Conservation (phyloP, 2,888 invertebrate genomes). For the Apamea anceps region DNA sequence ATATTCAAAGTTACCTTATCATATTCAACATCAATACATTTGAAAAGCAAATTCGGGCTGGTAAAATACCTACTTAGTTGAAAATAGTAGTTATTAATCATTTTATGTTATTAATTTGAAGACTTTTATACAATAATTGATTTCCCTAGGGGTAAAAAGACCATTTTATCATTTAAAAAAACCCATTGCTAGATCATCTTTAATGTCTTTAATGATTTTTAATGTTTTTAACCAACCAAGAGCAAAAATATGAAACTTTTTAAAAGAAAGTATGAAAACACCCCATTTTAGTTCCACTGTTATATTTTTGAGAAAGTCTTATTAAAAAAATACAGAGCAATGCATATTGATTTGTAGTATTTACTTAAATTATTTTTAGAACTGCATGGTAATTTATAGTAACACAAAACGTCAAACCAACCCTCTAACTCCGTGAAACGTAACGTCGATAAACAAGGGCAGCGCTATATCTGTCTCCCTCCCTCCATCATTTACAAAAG, state of each 20-base stretch:
- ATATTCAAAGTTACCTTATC: not conserved
- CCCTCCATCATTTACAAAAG: slow-evolving; percentile 73
- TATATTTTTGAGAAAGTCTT: not conserved
- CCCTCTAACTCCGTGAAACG: slow-evolving; percentile 69
- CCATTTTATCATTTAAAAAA: not conserved
- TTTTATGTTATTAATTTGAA: not conserved
- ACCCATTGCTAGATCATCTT: too few relatives aligned
- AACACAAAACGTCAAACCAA: slow-evolving; percentile 54
- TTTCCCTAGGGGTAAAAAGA: not conserved
- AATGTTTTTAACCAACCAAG: not conserved
- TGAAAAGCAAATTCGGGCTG: not conserved
- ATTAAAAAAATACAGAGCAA: not conserved
- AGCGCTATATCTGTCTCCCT: slow-evolving; percentile 75
- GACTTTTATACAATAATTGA: not conserved
- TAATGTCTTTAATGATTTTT: not conserved
- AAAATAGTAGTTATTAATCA: not conserved
- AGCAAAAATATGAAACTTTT: not conserved
- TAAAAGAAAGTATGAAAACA: not conserved
- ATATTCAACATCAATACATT: not conserved
- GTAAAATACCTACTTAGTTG: not conserved
- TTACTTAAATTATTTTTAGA: slow-evolving; percentile 8
- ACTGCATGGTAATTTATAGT: not conserved
- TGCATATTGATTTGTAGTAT: not conserved
- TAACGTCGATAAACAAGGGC: slow-evolving; percentile 72
- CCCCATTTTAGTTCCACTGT: not conserved